Percentiles rank a stretch among this genome's conserved stretches.
Evolutionary conservation across 2,888 invertebrate species (phyloP).

Genomic region (Andricus quercusramuli): DNA sequence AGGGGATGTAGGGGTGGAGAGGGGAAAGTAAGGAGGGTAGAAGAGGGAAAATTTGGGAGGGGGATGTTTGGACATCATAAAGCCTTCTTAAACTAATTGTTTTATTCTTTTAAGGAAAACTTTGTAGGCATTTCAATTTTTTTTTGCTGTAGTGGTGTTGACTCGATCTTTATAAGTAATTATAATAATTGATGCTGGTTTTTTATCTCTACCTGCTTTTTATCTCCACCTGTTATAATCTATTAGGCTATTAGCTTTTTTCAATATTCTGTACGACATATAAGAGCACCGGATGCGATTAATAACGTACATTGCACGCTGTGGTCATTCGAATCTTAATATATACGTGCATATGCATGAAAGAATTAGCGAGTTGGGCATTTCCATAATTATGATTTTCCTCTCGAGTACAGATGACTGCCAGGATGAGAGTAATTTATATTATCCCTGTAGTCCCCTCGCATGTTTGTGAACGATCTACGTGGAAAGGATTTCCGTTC

Average conservation of each 20-base stretch:
- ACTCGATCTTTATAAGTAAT: too few species aligned
- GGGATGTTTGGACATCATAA: too few species aligned
- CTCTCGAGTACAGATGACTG: conserved; percentile 53
- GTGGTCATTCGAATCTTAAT: conserved; percentile 47
- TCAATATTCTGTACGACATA: conserved; percentile 33
- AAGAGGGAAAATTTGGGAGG: too few species aligned
- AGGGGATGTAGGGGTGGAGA: too few species aligned
- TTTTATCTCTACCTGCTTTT: too few species aligned
- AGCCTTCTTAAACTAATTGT: too few species aligned
- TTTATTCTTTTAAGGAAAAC: too few species aligned
- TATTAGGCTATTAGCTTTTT: neutral
- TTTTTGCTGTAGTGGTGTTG: too few species aligned
- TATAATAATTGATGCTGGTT: too few species aligned
- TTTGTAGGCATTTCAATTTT: too few species aligned
- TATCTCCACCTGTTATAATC: too few species aligned
- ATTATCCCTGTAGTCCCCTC: conserved; percentile 50
- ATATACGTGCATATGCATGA: conserved; percentile 57
- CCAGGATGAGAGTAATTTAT: conserved; percentile 55
- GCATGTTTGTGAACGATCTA: neutral
- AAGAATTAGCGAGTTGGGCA: conserved; percentile 49
- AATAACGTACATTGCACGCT: conserved; percentile 20
- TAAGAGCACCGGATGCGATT: conserved; percentile 33
- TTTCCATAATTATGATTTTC: conserved; percentile 65
- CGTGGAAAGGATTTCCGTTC: conserved; percentile 6
- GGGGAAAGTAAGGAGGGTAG: too few species aligned